Conservation (phyloP, 2,888 invertebrate genomes). For the Tenodera sinensis region DNA sequence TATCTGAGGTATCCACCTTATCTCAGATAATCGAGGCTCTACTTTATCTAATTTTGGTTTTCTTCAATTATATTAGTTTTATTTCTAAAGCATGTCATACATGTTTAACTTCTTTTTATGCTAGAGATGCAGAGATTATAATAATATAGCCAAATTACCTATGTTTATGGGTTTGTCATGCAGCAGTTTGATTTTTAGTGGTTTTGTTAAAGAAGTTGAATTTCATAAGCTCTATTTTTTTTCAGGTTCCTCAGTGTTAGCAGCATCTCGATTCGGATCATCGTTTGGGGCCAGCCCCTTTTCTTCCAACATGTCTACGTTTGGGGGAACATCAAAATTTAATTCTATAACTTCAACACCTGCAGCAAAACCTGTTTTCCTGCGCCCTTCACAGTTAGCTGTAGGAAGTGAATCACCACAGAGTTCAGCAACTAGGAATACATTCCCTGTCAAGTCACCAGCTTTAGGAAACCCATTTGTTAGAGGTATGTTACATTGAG, state of each 20-base stretch:
- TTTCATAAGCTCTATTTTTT: not conserved
- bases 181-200: not conserved
- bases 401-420: conserved; percentile 13
- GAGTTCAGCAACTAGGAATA: not conserved
- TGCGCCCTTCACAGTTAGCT: conserved; percentile 27
- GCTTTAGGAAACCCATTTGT: conserved; percentile 24
- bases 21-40: no score
- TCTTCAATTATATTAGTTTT: no score
- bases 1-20: no score
- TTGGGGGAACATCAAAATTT: not conserved
- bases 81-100: no score
- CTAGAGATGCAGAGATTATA: no score
- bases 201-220: not conserved
- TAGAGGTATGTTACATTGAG: conserved; percentile 15
- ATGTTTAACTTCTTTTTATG: no score
- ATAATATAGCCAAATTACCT: no score
- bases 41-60: no score
- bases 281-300: not conserved
- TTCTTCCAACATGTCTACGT: not conserved
- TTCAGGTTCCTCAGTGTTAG: not conserved
- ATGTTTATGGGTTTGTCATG: no score
- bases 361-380: conserved; percentile 17
- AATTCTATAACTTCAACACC: not conserved
- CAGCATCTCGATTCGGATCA: not conserved
- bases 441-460: conserved; percentile 4